Evolutionary conservation across 2,113 vertebrate genomes (phyloP), one percentile per base, ranked within the genome.

Genomic region (zebrafish (Danio rerio)): DNA sequence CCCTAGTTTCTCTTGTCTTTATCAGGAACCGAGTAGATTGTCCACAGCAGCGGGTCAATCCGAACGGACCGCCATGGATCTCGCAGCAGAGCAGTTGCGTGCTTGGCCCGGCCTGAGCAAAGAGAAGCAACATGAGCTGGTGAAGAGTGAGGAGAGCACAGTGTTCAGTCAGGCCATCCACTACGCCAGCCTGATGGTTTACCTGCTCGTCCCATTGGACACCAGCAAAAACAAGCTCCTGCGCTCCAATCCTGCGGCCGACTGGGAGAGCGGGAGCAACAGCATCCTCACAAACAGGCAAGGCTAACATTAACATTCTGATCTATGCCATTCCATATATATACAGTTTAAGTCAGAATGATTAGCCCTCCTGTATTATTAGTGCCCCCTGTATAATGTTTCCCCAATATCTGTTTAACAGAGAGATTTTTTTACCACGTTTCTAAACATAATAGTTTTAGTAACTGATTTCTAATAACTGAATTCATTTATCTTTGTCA

Each of bases 121-220:
- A 84, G 93, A 96, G 89, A 95, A 85, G 2, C 97, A 99, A 86
- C 96, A 95, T 78, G 97, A 98, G 89, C 92, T 99, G 68, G 95
- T 99, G 55, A 96, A 98, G 84, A 97, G 94, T 10, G 98, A 99
- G 88, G 98, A 99, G 88, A 98, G 96, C 87, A 99, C 96, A 0
- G 98, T 99, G 85, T 99, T 99, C 91, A 98, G 98, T 89, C 97
- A 99, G 91, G 98, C 98, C 86, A 99, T 99, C 91, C 98, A 99
- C 90, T 99, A 98, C 58, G 95, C 97, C 86, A 98, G 97, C 89
- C 97, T 99, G 86, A 99, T 99, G 98, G 97, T 99, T n/a, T 99
- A 98, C 84, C 89, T 99, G 83, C 92, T 99, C 0, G 96, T 99
- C 9, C 98, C 98, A 0, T 86, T 99, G 83, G 98, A 99, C 84